These are phyloP conservation scores for Eurytemora carolleeae DNA, from an alignment of 1,140 invertebrate genomes.

Conservation along the genomic window DNA sequence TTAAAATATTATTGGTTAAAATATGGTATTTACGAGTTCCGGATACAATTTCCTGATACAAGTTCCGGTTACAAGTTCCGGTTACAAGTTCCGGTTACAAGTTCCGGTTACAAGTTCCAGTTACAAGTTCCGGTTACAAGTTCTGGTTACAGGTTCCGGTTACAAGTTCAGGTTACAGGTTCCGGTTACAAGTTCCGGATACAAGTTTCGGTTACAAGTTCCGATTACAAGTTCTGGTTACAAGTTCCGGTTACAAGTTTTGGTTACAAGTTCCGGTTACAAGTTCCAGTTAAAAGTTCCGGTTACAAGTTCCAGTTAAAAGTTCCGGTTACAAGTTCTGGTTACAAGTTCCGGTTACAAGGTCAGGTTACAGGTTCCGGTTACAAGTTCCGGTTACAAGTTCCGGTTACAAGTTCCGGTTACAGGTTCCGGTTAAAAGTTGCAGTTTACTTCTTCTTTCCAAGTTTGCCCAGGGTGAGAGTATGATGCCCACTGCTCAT, in stretches of 20 bases:
- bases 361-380: not conserved
- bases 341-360: not conserved
- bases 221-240: no score
- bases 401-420: not conserved
- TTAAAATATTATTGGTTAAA: no score
- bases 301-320: not conserved
- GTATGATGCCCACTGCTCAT: slow-evolving; percentile 14
- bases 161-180: not conserved
- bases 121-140: not conserved
- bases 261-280: no score
- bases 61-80: no score
- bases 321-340: not conserved
- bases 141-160: not conserved
- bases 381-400: not conserved
- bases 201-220: no score
- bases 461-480: slow-evolving; percentile 12
- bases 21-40: no score
- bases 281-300: not conserved
- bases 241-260: no score
- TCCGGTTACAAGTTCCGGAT: not conserved
- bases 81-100: not conserved
- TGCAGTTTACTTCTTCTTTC: slow-evolving; percentile 12
- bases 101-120: not conserved
- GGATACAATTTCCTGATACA: no score
- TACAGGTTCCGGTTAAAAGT: not conserved